Percentiles rank a stretch among this genome's conserved stretches.
These are phyloP conservation scores for Heliconius nattereri DNA, from an alignment of 1,140 invertebrate species.

Conservation along the genomic window DNA sequence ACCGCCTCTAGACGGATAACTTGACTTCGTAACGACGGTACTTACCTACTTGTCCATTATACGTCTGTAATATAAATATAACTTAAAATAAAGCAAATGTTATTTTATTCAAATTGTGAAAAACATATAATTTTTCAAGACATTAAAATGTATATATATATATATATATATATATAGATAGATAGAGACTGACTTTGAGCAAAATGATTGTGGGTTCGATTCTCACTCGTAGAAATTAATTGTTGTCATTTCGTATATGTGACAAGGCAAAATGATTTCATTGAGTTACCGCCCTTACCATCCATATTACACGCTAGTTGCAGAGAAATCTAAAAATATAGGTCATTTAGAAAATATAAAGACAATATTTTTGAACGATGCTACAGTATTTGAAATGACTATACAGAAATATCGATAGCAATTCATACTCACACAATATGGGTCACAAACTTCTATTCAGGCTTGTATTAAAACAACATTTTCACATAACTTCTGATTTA, in stretches of 20 bases:
- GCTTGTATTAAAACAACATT: conserved; percentile 17
- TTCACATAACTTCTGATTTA: conserved; percentile 22
- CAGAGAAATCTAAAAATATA: not conserved
- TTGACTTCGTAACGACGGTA: not conserved
- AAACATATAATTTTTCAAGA: too few relatives aligned
- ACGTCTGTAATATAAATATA: not conserved
- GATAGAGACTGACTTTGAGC: too few relatives aligned
- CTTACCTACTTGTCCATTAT: not conserved
- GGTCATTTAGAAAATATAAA: not conserved
- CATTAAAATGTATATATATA: too few relatives aligned
- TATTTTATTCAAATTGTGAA: too few relatives aligned
- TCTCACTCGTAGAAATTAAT: too few relatives aligned
- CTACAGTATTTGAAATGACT: not conserved
- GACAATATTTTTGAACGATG: not conserved
- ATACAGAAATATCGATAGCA: not conserved
- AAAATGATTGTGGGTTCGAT: too few relatives aligned
- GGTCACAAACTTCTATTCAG: conserved; percentile 6
- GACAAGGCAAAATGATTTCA: too few relatives aligned
- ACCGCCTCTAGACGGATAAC: not conserved
- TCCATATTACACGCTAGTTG: not conserved
- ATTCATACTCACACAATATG: conserved; percentile 9
- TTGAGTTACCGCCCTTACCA: not conserved
- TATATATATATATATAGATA: too few relatives aligned
- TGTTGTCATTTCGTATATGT: too few relatives aligned
- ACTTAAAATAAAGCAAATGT: not conserved